Base-by-base conservation (phyloP, 2,113 vertebrate species). In the Delphinapterus leucas region DNA sequence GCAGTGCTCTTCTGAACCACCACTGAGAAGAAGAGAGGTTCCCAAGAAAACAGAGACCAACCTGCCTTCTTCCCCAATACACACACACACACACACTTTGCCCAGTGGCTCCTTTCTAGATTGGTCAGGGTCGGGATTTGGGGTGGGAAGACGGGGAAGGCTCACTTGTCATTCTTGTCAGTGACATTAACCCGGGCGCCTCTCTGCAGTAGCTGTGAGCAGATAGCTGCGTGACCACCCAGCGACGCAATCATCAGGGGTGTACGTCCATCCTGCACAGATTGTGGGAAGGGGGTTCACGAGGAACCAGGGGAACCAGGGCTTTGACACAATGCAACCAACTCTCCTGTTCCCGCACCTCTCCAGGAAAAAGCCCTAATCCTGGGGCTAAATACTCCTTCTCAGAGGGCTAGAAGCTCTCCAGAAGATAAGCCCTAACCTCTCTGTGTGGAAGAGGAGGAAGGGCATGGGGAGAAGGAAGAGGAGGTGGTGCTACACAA, bases 161-260 rank as follows among this genome's bases (percentile, higher is more conserved):
- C 98, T 98, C 97, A 99, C 99, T 98, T 99, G 81, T 98, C 91
- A 0, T 98, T 97, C 44, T 97, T 88, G 95, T 99, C 98, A 0
- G 73, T 74, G 90, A 99, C 88, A 55, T 98, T 44, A 2, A 98
- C 97, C 49, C 97, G 60, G 4, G 99, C 98, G 0, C 98, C 99
- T 0, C 97, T 73, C 96, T 97, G 98, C 82, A 99, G 98, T 23
- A 99, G 98, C 73, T 99, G 98, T 15, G 98, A 98, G 53, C 99
- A 99, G 92, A 98, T 97, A 0, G 98, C 97, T 0, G 77, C 36
- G 0, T 99, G 98, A 77, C 98, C 98, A 6, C 98, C 98, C 65
- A 76, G 80, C 0, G 99, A 98, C 0, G 99, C 99, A 1, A 99
- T 97, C 99, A 99, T 99, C 96, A 99, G 94, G 0, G 99, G 98